phyloP scores from a whole-genome alignment of 2,113 vertebrate species.

The Ciconia maguari region DNA sequence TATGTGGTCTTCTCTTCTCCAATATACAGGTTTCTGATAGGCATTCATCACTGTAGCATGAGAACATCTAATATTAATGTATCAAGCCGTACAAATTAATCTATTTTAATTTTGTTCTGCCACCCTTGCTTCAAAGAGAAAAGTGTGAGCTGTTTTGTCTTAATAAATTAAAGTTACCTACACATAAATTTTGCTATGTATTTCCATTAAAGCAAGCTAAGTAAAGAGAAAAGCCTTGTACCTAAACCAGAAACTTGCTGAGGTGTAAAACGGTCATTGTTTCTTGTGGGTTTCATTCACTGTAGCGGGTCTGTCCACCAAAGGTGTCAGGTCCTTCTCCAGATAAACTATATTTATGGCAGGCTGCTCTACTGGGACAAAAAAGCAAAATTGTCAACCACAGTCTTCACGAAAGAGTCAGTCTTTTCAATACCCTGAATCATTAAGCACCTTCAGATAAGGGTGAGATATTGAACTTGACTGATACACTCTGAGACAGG shows the following conservation, averaged over 20 bases:
- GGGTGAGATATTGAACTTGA: neutral
- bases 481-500: neutral
- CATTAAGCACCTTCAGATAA: neutral
- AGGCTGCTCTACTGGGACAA: neutral
- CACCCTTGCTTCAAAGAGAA: neutral
- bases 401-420: rapidly evolving
- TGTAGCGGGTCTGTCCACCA: rapidly evolving
- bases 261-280: neutral
- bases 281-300: neutral
- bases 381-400: neutral
- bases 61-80: neutral
- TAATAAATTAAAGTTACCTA: neutral
- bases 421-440: neutral
- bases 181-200: neutral
- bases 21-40: neutral
- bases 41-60: neutral
- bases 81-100: neutral
- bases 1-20: neutral
- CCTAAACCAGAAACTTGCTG: neutral
- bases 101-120: neutral
- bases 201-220: neutral
- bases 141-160: neutral
- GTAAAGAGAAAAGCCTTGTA: neutral
- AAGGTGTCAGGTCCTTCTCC: neutral
- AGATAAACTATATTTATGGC: neutral